Base-by-base conservation (phyloP, 2,888 invertebrate species). In the Elysia crispata region DNA sequence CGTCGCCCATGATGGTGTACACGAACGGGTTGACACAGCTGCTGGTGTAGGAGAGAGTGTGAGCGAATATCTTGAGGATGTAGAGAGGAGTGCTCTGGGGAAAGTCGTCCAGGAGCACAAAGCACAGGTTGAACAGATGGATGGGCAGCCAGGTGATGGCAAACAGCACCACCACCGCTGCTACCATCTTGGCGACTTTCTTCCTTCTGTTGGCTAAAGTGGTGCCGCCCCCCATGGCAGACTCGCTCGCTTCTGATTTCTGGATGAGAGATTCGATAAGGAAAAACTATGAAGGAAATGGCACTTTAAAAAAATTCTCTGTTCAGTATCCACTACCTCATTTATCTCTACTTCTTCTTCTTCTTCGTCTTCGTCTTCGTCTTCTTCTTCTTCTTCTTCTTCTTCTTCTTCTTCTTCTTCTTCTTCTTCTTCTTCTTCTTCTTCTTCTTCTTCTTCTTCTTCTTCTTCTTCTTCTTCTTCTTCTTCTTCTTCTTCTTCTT, bases 1-100 rank as follows among this genome's bases (percentile, higher is more conserved):
- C 89, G 79, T 90, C 90, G 33, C 90, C 89, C 62, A 90, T 83
- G 82, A 89, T 90, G 28, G 88, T 88, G 82, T 90, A 90, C 28
- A 90, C 89, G 57, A 90, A 88, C 3, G 90, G 90, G 80, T 90
- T 90, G 30, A 90, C 87, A 83, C 88, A 89, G 8, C 89, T 89
- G 82, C 87, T 90, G 67, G 88, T 87, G 83, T 89, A 90, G 1
- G 90, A 90, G 62, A 90, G 81, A 5, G 89, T 89, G 80, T 90
- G 89, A 25, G 88, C 87, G 60, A 89, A 82, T 50, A 87, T 83
- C 81, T 87, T 81, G 41, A 86, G 79, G 31, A 74, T 54, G 62
- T 75, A 75, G 25, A 72, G 41, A n/a, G 77, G 41, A 6, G 28
- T 30, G 49, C n/a, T 73, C 72, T 54, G n/a, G 0, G 89, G 89